Percentiles rank a stretch among this genome's conserved stretches.
Conservation (phyloP, 2,113 vertebrate species). For the Chrysochloris asiatica region DNA sequence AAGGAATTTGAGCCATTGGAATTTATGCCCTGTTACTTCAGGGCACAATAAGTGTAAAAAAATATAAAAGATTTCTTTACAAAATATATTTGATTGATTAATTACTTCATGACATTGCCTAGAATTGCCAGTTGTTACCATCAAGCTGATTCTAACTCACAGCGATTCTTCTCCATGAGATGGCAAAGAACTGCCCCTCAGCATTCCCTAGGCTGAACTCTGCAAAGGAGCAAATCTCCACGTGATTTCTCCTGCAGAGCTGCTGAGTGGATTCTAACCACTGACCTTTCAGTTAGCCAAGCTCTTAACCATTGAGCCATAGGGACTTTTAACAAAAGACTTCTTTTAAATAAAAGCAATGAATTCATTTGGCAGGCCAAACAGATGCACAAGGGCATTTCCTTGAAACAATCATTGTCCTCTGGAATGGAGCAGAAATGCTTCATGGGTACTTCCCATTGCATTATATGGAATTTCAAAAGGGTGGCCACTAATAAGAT, state of each 20-base stretch:
- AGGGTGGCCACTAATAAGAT: background rate
- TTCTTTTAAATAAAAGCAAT: background rate
- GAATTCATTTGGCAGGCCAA: constrained; percentile 18
- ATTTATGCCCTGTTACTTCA: background rate
- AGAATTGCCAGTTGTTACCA: background rate
- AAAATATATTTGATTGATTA: background rate
- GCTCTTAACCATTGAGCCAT: background rate
- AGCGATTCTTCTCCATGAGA: background rate
- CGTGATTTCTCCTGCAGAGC: background rate
- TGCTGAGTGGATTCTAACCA: background rate
- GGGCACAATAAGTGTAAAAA: background rate
- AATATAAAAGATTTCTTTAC: background rate
- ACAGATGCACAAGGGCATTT: background rate
- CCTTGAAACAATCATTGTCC: background rate
- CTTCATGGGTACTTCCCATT: background rate
- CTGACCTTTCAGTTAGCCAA: background rate
- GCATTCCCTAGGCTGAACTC: background rate
- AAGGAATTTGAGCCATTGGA: background rate
- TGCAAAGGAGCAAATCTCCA: background rate
- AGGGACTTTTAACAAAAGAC: background rate
- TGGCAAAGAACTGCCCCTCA: background rate
- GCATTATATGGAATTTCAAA: background rate
- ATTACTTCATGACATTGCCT: background rate
- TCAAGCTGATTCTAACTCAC: background rate
- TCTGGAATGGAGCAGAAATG: background rate